Evolutionary conservation across 1,140 invertebrate species (phyloP).

Genomic region (Geopemphigus sp.): DNA sequence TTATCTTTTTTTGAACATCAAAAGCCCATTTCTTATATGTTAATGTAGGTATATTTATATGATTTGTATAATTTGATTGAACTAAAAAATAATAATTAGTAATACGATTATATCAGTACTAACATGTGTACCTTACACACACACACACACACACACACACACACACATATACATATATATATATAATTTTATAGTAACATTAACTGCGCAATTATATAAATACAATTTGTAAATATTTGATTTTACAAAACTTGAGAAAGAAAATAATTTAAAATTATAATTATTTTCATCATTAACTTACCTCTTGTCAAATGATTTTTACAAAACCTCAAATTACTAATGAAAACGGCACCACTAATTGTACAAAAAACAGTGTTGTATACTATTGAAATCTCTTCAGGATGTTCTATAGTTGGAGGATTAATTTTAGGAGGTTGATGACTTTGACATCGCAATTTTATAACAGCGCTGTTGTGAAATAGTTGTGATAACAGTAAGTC

Average conservation of each 20-base stretch:
- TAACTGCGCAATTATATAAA: not conserved
- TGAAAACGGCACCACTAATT: constrained; percentile 28
- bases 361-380: constrained; percentile 37
- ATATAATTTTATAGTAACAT: not conserved
- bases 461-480: constrained; percentile 77
- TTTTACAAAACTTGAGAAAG: not conserved
- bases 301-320: constrained; percentile 38
- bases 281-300: not conserved
- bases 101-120: no score
- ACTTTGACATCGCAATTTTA: constrained; percentile 79
- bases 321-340: constrained; percentile 29
- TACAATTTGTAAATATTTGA: not conserved
- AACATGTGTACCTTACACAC: no score
- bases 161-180: no score
- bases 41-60: constrained; percentile 62
- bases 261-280: not conserved
- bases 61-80: constrained; percentile 68
- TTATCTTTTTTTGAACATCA: constrained; percentile 70
- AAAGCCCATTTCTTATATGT: constrained; percentile 83
- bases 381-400: constrained; percentile 66
- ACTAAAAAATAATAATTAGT: constrained; percentile 58
- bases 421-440: constrained; percentile 61
- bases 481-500: constrained; percentile 78
- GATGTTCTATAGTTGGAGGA: constrained; percentile 60
- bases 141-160: no score